phyloP scores from a whole-genome alignment of 37 sponge, comb jelly and placozoan genomes.

The Cliona cf. orientalis region DNA sequence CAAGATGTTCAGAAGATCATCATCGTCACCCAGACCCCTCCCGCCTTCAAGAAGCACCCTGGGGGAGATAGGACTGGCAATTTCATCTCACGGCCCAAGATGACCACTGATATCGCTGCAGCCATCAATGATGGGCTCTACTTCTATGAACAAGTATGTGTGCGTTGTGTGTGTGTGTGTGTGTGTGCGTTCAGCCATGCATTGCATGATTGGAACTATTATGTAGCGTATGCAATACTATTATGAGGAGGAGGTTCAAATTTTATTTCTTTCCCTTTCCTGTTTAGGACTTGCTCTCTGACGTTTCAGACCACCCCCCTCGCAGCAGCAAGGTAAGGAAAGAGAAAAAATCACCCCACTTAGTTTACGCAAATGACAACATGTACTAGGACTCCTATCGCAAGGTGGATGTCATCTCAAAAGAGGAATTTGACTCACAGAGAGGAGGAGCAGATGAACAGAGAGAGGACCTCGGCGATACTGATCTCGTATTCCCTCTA shows the following conservation, averaged over 20 bases:
- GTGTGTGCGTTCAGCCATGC: neutral
- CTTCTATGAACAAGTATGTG: conserved; percentile 78
- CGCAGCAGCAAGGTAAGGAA: neutral
- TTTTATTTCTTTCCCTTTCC: neutral
- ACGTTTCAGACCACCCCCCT: neutral
- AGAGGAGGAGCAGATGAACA: conserved; percentile 22
- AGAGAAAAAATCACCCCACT: neutral
- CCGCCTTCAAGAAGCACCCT: conserved; percentile 46
- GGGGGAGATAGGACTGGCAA: conserved; percentile 77
- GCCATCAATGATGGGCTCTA: conserved; percentile 97
- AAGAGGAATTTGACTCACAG: conserved; percentile 81
- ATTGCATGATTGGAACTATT: neutral
- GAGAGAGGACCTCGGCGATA: conserved; percentile 32
- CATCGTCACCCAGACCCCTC: conserved; percentile 81
- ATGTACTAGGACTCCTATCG: conserved; percentile 18
- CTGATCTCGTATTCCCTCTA: conserved; percentile 31
- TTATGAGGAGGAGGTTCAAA: neutral
- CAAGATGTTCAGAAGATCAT: conserved; percentile 69
- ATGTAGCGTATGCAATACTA: neutral
- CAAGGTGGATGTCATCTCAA: conserved; percentile 70
- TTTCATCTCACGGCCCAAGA: conserved; percentile 46
- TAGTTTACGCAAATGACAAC: neutral
- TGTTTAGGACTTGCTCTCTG: neutral
- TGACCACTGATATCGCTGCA: conserved; percentile 81
- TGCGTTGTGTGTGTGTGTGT: neutral